phyloP scores from a whole-genome alignment of 2,888 invertebrate species.

The Gisinianus flammeolus region DNA sequence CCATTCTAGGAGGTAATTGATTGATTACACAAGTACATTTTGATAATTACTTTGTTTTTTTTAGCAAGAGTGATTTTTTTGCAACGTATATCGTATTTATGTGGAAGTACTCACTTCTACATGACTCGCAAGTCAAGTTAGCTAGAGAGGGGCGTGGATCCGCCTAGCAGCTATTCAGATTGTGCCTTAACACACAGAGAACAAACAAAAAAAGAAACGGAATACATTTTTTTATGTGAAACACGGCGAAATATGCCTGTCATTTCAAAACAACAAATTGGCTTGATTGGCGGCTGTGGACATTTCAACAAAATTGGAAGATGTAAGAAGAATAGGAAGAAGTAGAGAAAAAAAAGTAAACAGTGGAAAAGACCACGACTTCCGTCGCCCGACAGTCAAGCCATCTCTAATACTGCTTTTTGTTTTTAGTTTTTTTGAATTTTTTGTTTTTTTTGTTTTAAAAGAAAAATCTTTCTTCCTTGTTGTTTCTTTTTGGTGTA shows the following conservation, averaged over 20 bases:
- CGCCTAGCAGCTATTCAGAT: slow-evolving; percentile 59
- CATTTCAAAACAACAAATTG: slow-evolving; percentile 23
- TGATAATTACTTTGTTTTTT: slow-evolving; percentile 17
- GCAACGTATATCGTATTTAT: slow-evolving; percentile 47
- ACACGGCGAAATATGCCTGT: slow-evolving; percentile 38
- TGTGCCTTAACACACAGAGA: slow-evolving; percentile 60
- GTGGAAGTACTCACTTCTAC: slow-evolving; percentile 59
- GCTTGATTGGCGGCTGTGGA: slow-evolving; percentile 20
- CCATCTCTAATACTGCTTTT: slow-evolving; percentile 18
- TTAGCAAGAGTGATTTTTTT: slow-evolving; percentile 38
- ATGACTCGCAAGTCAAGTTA: slow-evolving; percentile 59
- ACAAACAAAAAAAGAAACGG: slow-evolving; percentile 60
- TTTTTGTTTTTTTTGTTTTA: no score
- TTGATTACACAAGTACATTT: slow-evolving; percentile 1
- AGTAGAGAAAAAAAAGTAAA: background rate
- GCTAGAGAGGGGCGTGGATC: slow-evolving; percentile 58
- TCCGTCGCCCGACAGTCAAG: slow-evolving; percentile 29
- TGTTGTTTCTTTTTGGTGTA: no score
- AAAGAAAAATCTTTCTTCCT: no score
- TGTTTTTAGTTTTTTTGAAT: slow-evolving; percentile 7
- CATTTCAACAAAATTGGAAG: slow-evolving; percentile 22
- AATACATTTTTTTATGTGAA: slow-evolving; percentile 52
- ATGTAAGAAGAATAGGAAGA: no score
- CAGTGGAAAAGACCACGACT: slow-evolving; percentile 30
- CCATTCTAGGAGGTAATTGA: slow-evolving; percentile 26